Percentiles rank a stretch among this genome's conserved stretches.
Evolutionary conservation across 2,113 vertebrate genomes (phyloP).

Genomic region (Hypanus sabinus): DNA sequence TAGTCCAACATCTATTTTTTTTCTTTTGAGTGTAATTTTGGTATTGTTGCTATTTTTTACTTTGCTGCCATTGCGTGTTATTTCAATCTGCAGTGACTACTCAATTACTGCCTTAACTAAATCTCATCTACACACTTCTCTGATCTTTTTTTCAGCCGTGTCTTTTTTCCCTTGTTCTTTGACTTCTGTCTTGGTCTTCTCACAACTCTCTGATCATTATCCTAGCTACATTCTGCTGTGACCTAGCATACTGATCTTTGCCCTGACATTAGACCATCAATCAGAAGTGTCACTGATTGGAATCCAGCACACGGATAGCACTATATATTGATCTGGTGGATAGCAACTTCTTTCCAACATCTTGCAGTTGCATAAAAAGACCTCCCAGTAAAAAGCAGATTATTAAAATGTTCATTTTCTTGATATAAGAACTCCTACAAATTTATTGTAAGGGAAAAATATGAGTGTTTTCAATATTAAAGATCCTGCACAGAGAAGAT

Average conservation of each 20-base stretch:
- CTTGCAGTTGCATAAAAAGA: not conserved
- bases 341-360: not conserved
- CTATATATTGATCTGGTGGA: not conserved
- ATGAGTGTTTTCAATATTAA: not conserved
- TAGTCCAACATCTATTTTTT: not conserved
- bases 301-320: not conserved
- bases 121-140: not conserved
- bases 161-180: not conserved
- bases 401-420: not conserved
- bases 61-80: not conserved
- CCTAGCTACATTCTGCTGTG: not conserved
- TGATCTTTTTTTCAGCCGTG: not conserved
- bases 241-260: conserved; percentile 1
- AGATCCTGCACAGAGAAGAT: not conserved
- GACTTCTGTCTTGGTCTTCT: not conserved
- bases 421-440: not conserved
- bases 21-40: not conserved
- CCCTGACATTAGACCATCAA: not conserved
- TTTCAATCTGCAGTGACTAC: not conserved
- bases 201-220: conserved; percentile 20
- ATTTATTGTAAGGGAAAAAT: not conserved
- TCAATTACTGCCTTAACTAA: not conserved
- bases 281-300: not conserved
- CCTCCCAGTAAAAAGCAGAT: not conserved
- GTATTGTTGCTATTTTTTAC: not conserved